Base-by-base conservation (phyloP, 1,140 invertebrate species). In the Cephus cinctus region DNA sequence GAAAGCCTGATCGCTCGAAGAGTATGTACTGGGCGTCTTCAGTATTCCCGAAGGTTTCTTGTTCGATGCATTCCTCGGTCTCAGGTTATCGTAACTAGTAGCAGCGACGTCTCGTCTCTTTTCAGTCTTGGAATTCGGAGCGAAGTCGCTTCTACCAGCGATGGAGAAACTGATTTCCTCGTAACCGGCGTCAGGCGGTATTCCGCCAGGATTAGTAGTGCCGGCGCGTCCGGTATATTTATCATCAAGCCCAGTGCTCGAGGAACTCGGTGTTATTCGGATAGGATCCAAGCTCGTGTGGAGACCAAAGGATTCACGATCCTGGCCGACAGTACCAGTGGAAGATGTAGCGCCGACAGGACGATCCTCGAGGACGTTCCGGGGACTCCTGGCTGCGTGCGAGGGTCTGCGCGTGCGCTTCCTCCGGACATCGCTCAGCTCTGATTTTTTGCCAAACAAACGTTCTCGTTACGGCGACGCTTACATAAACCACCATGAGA, bases 401-500 rank as follows among this genome's bases (percentile, higher is more conserved):
- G 71, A 56, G 54, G 71, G 63, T 59, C 71, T 75, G 54, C 71
- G 70, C 45, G 71, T 66, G 20, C 73, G 70, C 53, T 73, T 75
- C 63, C 64, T 75, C 65, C 75, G 66, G 65, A 78, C 59, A 57
- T 78, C 67, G 49, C 62, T 63, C 65, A 73, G 58, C 61, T 76
- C 72, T 74, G 69, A 63, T 63, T 65, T 52, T 53, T 60, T 50
- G 34, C 19, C 34, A 36, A 36, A 36, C 34, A 36, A 36, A 15
- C 14, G 19, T 36, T 15, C 14, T 27, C 8, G 9, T 14, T 43
- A 59, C 43, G 56, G 59, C 61, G 61, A 63, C 53, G 61, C 52
- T 50, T 43, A 50, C 47, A 15, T 59, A 22, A 30, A 30, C 27
- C 27, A 8, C 6, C 14, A 15, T 18, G 34, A 36, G 19, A n/a